phyloP scores from a whole-genome alignment of 2,888 invertebrate genomes.

The Erebia ligea region DNA sequence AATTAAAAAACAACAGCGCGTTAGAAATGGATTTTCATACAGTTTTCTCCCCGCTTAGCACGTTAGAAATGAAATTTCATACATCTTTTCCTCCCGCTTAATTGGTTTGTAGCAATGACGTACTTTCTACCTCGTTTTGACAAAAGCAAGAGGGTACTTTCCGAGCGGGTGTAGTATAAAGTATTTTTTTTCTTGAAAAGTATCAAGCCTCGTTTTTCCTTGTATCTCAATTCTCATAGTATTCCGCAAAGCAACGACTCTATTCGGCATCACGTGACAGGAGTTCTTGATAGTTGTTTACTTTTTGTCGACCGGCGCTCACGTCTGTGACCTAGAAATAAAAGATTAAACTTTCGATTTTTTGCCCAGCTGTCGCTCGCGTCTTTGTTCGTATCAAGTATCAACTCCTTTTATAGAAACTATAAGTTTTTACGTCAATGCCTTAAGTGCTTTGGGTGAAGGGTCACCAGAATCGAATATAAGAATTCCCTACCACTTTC shows the following conservation, averaged over 20 bases:
- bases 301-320: background rate
- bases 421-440: background rate
- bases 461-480: background rate
- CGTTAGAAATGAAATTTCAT: too few relatives aligned
- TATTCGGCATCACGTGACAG: background rate
- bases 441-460: background rate
- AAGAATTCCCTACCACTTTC: background rate
- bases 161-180: too few relatives aligned
- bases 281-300: slow-evolving; percentile 8
- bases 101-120: too few relatives aligned
- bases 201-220: too few relatives aligned
- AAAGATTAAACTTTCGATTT: slow-evolving; percentile 25
- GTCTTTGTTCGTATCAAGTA: background rate
- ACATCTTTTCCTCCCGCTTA: too few relatives aligned
- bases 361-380: background rate
- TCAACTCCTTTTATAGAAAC: background rate
- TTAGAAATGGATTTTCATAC: too few relatives aligned
- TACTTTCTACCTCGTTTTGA: too few relatives aligned
- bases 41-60: too few relatives aligned
- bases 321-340: slow-evolving; percentile 20
- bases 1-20: too few relatives aligned
- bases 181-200: too few relatives aligned
- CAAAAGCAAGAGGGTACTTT: too few relatives aligned
- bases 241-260: background rate
- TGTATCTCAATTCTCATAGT: background rate